These are phyloP conservation scores for Philereme vetulata DNA, from an alignment of 2,888 invertebrate genomes.

Conservation along the genomic window DNA sequence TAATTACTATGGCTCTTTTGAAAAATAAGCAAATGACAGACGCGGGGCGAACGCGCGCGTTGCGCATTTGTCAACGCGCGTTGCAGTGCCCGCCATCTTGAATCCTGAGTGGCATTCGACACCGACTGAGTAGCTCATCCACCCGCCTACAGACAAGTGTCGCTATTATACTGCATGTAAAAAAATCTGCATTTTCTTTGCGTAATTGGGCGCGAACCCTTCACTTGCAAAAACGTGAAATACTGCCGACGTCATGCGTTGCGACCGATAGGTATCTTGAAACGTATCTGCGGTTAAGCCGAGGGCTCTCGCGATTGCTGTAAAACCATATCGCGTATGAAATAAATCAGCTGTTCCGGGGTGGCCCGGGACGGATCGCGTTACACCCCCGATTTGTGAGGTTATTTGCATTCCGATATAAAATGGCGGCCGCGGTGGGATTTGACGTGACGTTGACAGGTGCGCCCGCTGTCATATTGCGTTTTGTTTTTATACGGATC, in stretches of 20 bases:
- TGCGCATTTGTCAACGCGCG: constrained; percentile 66
- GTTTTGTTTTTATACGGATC: constrained; percentile 55
- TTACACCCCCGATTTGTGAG: constrained; percentile 75
- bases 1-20: constrained; percentile 43
- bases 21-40: constrained; percentile 42
- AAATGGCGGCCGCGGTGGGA: constrained; percentile 70
- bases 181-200: constrained; percentile 68
- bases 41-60: constrained; percentile 40
- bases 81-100: constrained; percentile 67
- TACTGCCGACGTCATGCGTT: constrained; percentile 46
- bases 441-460: constrained; percentile 76
- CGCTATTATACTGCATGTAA: constrained; percentile 58
- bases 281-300: constrained; percentile 43
- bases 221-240: constrained; percentile 48
- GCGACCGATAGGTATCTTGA: constrained; percentile 48
- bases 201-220: constrained; percentile 67
- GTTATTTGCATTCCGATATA: constrained; percentile 77
- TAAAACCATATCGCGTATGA: constrained; percentile 78
- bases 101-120: constrained; percentile 68
- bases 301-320: constrained; percentile 69
- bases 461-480: constrained; percentile 57
- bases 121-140: constrained; percentile 73
- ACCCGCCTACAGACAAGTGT: constrained; percentile 61
- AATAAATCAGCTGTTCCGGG: constrained; percentile 76
- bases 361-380: constrained; percentile 67